These are phyloP conservation scores for Theonella swinhoei DNA, from an alignment of 37 sponge, comb jelly and placozoan species.

Conservation along the genomic window DNA sequence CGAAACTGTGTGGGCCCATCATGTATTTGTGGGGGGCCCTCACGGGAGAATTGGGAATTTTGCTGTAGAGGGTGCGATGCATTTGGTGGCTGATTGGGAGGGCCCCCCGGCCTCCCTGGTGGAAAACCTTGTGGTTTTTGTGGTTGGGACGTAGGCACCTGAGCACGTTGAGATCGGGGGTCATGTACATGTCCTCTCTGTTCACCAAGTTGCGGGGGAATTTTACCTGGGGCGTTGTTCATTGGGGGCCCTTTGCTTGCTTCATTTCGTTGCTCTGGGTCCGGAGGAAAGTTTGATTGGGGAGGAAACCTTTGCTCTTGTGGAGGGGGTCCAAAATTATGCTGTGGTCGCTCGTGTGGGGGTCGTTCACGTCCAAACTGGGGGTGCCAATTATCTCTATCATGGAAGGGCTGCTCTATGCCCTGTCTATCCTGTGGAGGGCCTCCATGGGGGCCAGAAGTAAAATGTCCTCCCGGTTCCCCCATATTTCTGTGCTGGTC, in stretches of 20 bases:
- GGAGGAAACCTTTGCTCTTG: background rate
- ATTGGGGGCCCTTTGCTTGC: background rate
- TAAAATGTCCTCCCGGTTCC: no score
- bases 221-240: background rate
- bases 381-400: background rate
- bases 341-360: background rate
- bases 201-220: background rate
- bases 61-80: no score
- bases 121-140: no score
- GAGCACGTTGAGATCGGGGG: background rate
- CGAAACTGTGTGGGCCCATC: background rate
- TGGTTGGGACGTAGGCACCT: no score
- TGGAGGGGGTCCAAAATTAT: background rate
- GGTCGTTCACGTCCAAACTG: background rate
- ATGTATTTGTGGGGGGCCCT: constrained; percentile 6
- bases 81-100: background rate
- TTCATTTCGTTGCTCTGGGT: background rate
- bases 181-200: background rate
- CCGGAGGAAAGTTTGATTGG: background rate
- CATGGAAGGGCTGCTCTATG: background rate
- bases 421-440: background rate
- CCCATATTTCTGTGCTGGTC: background rate
- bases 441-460: background rate
- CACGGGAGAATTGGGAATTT: background rate
- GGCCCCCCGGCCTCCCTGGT: no score